Base-by-base conservation (phyloP, 1,140 invertebrate genomes). In the Schlechtendalia chinensis region DNA sequence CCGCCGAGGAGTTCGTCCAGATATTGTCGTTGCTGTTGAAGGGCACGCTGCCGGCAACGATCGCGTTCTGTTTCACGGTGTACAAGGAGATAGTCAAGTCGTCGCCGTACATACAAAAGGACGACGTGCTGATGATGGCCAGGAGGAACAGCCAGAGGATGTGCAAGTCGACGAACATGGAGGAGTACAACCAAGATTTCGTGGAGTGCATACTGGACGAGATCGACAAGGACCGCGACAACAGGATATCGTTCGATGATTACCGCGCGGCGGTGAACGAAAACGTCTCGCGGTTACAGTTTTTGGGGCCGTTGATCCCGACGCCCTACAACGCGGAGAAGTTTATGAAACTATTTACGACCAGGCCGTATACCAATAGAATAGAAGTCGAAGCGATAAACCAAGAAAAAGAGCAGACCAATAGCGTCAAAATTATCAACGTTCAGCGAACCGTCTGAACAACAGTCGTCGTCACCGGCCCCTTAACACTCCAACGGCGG, bases 201-300 rank as follows among this genome's bases (percentile, higher is more conserved):
- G 22, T 53, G 0, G 47, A 50, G 0, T 53, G 24, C 16, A 47
- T 71, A 1, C 50, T 71, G 67, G 5, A 16, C 0, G 45, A 53
- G 24, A 16, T 71, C 1, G 67, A 71, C 47, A 71, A 71, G 24
- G 67, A 71, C 11, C 67, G 67, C 1, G 67, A 71, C 1, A 53
- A 27, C 1, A 50, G 47, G 1, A 71, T 71, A 19, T 71, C 67
- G 10, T 8, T 22, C 0, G 47, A 53, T 1, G 67, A 71, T 1
- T 71, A 71, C 14, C 67, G 67, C 1, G 53, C 19, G 1, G 2
- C 67, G 1, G 67, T 71, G 16, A 17, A 53, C 22, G 67, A 71
- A 27, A 17, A 71, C 8, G 11, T 53, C 10, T 22, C 24, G 1
- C 22, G 67, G 24, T 11, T 71, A 10, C 67, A 71, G 16, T 71